Percentiles rank a stretch among this genome's conserved stretches.
Conservation (phyloP, 2,888 invertebrate species). For the Actias luna region DNA sequence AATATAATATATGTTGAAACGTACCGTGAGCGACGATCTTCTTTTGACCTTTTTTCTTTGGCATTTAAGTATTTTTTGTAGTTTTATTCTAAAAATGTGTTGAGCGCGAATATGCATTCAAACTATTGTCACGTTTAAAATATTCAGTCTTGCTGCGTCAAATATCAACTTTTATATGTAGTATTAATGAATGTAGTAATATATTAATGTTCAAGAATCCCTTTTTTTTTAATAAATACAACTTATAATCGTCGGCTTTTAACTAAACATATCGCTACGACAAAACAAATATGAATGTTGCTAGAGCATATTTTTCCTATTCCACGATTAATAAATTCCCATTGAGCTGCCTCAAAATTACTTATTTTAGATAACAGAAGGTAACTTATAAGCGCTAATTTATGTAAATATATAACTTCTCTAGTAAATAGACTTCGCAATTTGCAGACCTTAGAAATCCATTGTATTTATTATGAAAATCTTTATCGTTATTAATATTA, state of each 20-base stretch:
- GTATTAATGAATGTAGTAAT: background rate
- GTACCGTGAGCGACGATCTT: constrained; percentile 43
- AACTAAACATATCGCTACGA: background rate
- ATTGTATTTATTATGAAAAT: too few species aligned
- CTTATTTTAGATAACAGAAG: too few species aligned
- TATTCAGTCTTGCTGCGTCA: background rate
- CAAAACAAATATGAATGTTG: background rate
- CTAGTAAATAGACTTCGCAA: too few species aligned
- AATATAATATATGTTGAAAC: background rate
- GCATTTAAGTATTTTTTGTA: constrained; percentile 38
- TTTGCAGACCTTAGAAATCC: too few species aligned
- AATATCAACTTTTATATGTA: background rate
- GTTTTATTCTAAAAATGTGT: constrained; percentile 16
- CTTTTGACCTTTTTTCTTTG: constrained; percentile 52
- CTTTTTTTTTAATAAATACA: background rate
- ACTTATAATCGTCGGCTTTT: background rate
- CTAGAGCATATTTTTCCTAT: background rate
- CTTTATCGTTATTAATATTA: too few species aligned
- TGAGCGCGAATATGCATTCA: constrained; percentile 21
- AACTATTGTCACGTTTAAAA: constrained; percentile 1
- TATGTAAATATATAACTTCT: too few species aligned
- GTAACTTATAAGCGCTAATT: too few species aligned
- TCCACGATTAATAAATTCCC: background rate
- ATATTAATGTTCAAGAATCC: background rate
- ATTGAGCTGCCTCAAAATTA: background rate